Base-by-base conservation (phyloP, 2,888 invertebrate species). In the Caenorhabditis doughertyi region DNA sequence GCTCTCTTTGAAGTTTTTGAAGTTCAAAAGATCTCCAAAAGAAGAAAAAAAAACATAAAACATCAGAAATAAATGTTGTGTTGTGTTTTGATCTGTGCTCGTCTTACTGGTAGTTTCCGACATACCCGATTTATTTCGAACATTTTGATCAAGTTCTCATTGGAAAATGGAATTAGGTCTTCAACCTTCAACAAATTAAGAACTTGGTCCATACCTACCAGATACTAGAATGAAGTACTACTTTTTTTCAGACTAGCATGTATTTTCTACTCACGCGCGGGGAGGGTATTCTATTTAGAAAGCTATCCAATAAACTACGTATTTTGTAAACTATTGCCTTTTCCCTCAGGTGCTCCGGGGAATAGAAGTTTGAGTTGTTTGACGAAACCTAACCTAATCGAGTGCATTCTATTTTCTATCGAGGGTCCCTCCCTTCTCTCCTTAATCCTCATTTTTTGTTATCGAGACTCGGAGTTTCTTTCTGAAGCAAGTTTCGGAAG, bases 351-450 rank as follows among this genome's bases (percentile, higher is more conserved):
- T 76, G 58, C 76, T 76, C 67, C 18, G 27, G 68, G 67, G 58
- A 58, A 42, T 51, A 56, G 23, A 65, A 74, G 44, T 76, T 76
- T 56, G 49, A 58, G 74, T 67, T 51, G n/a, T n/a, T n/a, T 77
- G 68, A 62, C 77, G 49, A 77, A 60, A 77, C 77, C 77, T 77
- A 77, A 77, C 77, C 68, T 77, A 77, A 77, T 77, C 77, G 77
- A 62, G 68, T 77, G 62, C 76, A 76, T 56, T 65, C 74, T 60
- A 76, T 76, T 76, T 76, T 68, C 60, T 76, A 62, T 77, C 11
- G 42, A 35, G 5, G 25, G 58, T 39, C 11, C 44, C 44, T 27
- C 55, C 47, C 55, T 32, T 42, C 44, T 49, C 32, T 23, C 25
- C 55, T 7, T 47, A 32, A 39, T 64, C 49, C 42, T 62, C 47